Evolutionary conservation across 2,797 vertebrate genomes (phyloP).

Genomic region (Aselliscus stoliczkanus): DNA sequence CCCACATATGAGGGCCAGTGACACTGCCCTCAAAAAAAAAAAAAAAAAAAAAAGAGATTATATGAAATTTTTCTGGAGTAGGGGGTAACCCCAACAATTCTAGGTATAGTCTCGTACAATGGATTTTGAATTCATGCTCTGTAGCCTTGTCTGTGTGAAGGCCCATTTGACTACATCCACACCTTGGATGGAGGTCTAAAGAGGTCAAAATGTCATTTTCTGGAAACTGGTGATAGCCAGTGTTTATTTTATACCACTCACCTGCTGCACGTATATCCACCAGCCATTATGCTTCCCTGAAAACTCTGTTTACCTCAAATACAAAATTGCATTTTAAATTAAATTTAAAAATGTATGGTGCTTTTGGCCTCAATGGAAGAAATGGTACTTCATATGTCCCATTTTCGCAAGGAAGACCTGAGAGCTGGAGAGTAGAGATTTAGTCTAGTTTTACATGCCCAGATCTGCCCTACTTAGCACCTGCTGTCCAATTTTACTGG

Average conservation of each 20-base stretch:
- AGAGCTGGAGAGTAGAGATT: neutral
- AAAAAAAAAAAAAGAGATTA: too few relatives aligned
- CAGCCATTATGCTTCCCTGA: slow-evolving; percentile 4
- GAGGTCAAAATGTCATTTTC: slow-evolving; percentile 12
- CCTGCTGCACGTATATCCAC: neutral
- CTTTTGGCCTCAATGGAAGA: slow-evolving; percentile 43
- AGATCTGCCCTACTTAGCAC: neutral
- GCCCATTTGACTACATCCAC: fast-evolving
- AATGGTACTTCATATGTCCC: neutral
- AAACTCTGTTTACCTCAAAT: slow-evolving; percentile 45
- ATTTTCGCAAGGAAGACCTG: neutral
- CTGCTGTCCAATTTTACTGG: neutral
- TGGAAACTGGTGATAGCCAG: neutral
- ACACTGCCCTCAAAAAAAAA: too few relatives aligned
- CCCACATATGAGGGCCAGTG: too few relatives aligned
- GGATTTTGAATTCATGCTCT: neutral
- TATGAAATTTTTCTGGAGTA: neutral
- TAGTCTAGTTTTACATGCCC: neutral
- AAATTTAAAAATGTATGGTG: slow-evolving; percentile 29
- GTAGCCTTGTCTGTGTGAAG: neutral
- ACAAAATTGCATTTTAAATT: slow-evolving; percentile 46
- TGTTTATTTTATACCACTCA: slow-evolving; percentile 19
- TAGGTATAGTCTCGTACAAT: neutral
- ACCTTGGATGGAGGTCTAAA: neutral
- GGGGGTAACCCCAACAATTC: neutral